These are phyloP conservation scores for Platycheirus albimanus DNA, from an alignment of 2,888 invertebrate genomes.

Conservation along the genomic window DNA sequence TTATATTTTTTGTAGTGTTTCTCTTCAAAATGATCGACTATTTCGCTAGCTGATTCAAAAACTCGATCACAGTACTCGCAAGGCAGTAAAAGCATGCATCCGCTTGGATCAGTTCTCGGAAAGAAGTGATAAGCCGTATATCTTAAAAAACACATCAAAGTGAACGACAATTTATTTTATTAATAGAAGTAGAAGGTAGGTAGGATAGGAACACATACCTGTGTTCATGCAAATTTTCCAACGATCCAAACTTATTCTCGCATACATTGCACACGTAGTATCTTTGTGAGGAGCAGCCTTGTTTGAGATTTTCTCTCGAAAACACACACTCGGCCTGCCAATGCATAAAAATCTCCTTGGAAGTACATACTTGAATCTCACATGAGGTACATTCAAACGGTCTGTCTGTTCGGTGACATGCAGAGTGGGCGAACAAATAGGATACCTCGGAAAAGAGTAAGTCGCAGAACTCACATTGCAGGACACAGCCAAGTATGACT, in stretches of 20 bases:
- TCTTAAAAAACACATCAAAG: slow-evolving; percentile 72
- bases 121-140: slow-evolving; percentile 80
- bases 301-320: slow-evolving; percentile 78
- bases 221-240: slow-evolving; percentile 81
- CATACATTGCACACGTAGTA: slow-evolving; percentile 82
- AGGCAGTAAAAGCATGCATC: slow-evolving; percentile 77
- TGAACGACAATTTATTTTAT: too few relatives aligned
- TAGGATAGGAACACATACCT: too few relatives aligned
- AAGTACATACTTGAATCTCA: slow-evolving; percentile 83
- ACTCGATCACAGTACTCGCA: slow-evolving; percentile 81
- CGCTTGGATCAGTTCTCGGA: slow-evolving; percentile 78
- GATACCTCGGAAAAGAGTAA: slow-evolving; percentile 84
- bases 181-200: too few relatives aligned
- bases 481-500: slow-evolving; percentile 80
- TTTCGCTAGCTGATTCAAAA: slow-evolving; percentile 78
- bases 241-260: slow-evolving; percentile 79
- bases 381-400: slow-evolving; percentile 81
- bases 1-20: slow-evolving; percentile 84
- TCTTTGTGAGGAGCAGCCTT: slow-evolving; percentile 76
- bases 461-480: slow-evolving; percentile 86
- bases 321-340: slow-evolving; percentile 83
- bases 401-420: slow-evolving; percentile 78
- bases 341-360: slow-evolving; percentile 84
- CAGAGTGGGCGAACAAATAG: slow-evolving; percentile 81
- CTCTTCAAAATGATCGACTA: slow-evolving; percentile 84